Percentiles rank a stretch among this genome's conserved stretches.
These are phyloP conservation scores for Drosophila trapezifrons DNA, from an alignment of 1,140 invertebrate genomes.

Conservation along the genomic window DNA sequence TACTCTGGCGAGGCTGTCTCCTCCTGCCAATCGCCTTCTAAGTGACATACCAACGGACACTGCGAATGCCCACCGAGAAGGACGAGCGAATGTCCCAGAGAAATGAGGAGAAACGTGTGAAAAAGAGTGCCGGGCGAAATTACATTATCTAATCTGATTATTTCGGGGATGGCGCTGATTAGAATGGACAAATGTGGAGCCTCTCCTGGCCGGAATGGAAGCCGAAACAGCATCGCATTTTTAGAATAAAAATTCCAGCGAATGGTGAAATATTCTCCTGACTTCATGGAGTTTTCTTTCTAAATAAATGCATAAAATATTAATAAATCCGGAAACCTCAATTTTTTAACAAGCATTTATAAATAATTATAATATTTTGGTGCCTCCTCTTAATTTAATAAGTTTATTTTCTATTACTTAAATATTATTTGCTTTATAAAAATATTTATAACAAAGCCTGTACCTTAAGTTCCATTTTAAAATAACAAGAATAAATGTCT, in stretches of 20 bases:
- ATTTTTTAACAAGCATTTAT: too few species aligned
- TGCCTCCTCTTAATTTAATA: too few species aligned
- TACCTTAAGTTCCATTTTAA: too few species aligned
- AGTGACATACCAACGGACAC: slow-evolving; percentile 72
- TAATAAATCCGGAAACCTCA: too few species aligned
- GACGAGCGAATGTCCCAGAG: neutral
- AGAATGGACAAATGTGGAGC: slow-evolving; percentile 15
- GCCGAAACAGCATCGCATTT: neutral
- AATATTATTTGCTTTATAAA: too few species aligned
- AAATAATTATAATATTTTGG: too few species aligned
- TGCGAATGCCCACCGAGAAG: slow-evolving; percentile 33
- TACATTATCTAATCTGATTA: slow-evolving; percentile 44
- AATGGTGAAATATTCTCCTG: too few species aligned
- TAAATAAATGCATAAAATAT: too few species aligned
- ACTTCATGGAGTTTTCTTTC: too few species aligned
- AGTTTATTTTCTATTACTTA: too few species aligned
- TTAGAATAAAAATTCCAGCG: too few species aligned
- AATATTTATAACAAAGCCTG: too few species aligned
- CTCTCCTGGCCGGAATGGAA: neutral
- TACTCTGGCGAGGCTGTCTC: slow-evolving; percentile 2
- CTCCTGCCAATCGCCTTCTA: slow-evolving; percentile 47
- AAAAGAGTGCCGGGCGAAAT: slow-evolving; percentile 14
- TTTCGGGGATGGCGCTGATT: slow-evolving; percentile 19
- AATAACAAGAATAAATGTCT: slow-evolving; percentile 1
- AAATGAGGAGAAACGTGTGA: neutral